Conservation (phyloP, 2,797 vertebrate species). For the Manis javanica region DNA sequence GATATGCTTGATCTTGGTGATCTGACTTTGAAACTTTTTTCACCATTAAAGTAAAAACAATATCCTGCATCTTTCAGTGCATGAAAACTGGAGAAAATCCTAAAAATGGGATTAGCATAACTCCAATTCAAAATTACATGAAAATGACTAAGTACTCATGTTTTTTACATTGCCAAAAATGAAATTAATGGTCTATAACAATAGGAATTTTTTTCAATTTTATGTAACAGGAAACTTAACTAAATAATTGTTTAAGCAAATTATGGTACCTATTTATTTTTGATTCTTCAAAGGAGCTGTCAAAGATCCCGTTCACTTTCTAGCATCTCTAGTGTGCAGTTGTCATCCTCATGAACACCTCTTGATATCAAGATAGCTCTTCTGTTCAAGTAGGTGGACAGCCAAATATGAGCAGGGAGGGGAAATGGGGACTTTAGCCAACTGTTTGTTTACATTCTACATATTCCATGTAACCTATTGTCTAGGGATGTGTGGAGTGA, state of each 20-base stretch:
- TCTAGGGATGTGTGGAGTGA: no score
- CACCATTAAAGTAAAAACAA: constrained; percentile 7
- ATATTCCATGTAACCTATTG: no score
- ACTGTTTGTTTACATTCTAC: no score
- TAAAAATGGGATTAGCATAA: neutral
- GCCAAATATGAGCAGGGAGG: no score
- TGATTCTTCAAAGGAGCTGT: neutral
- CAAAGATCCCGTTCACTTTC: neutral
- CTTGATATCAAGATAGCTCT: neutral
- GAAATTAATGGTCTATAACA: neutral
- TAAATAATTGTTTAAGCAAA: constrained; percentile 32
- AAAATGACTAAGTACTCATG: neutral
- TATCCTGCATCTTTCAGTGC: neutral
- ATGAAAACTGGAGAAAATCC: neutral
- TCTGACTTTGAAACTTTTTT: neutral
- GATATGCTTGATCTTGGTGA: neutral
- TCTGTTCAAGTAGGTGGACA: no score
- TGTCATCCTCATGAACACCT: neutral
- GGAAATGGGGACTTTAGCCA: no score
- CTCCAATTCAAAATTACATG: neutral
- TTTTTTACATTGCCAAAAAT: neutral
- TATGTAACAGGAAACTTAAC: neutral
- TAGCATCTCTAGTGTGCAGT: neutral
- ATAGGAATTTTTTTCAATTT: constrained; percentile 1
- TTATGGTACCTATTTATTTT: neutral